Percentiles rank a stretch among this genome's conserved stretches.
Evolutionary conservation across 2,113 vertebrate species (phyloP).

Genomic region (Prionailurus viverrinus): DNA sequence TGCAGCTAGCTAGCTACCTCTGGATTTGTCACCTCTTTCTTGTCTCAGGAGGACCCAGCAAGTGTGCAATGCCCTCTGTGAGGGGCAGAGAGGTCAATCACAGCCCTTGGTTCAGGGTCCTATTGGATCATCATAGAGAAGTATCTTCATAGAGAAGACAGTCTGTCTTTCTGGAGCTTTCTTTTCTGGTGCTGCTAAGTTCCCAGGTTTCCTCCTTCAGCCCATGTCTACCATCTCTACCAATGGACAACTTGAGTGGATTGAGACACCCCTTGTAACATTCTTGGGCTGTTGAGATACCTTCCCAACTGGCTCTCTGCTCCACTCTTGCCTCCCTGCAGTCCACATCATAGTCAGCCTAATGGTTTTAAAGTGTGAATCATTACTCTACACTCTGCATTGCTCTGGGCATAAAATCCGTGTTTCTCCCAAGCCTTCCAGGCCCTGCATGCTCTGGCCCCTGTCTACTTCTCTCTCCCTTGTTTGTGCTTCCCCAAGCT

Average conservation of each 20-base stretch:
- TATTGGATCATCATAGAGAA: neutral
- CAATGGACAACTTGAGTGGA: neutral
- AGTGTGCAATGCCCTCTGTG: fast-evolving
- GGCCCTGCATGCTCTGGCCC: neutral
- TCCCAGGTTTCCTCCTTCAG: neutral
- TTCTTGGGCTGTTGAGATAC: neutral
- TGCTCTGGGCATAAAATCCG: neutral
- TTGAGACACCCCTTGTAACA: neutral
- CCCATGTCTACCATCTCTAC: neutral
- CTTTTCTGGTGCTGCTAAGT: neutral
- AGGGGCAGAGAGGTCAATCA: neutral
- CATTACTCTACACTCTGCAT: fast-evolving
- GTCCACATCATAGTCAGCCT: neutral
- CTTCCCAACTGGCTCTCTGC: neutral
- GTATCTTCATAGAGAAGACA: neutral
- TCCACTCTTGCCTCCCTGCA: neutral
- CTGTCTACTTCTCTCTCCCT: neutral
- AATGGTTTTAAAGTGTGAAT: neutral
- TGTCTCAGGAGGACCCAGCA: neutral
- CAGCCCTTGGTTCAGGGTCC: neutral
- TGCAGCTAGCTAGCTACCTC: too few species aligned
- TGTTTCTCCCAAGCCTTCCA: neutral
- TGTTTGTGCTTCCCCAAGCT: neutral
- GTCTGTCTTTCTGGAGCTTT: neutral
- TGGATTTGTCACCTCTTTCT: fast-evolving